Base-by-base conservation (phyloP, 2,113 vertebrate species). In the Ramphastos sulfuratus region DNA sequence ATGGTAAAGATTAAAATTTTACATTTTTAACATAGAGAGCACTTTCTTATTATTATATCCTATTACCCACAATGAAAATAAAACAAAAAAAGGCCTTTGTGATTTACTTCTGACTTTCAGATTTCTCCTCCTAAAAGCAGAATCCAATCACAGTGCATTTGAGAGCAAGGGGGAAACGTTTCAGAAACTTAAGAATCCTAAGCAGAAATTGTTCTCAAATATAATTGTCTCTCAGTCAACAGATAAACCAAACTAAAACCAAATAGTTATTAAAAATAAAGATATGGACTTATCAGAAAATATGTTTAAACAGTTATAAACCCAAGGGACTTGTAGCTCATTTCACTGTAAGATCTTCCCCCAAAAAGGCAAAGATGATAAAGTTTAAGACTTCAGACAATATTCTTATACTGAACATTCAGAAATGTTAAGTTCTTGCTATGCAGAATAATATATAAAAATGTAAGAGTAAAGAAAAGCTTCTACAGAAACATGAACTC, bases 221-320 rank as follows among this genome's bases (percentile, higher is more conserved):
- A 55, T 4, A 81, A n/a, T 31, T 77, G 12, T 39, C 44, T 63
- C 60, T 74, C 2, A 9, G 30, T 33, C 13, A 42, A 23, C 12
- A 80, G 16, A 73, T 33, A 72, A 84, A 87, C 25, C 14, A 95
- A 86, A 42, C 12, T 82, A 65, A 61, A 83, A 88, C 66, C 2
- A 90, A 81, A 55, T 21, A 23, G 1, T 16, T 77, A 28, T 52
- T 74, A 33, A 86, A 90, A 83, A n/a, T 7, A 54, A 9, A 48
- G 2, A 46, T 52, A 81, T 27, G 15, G 58, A 70, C 15, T 52
- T 9, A 72, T 21, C 7, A 55, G 14, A 77, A 95, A 82, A 67
- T 30, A 50, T 4, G 67, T 56, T 46, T 52, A 63, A 85, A 19
- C 3, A 15, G n/a, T 21, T 67, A 60, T 82, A 31, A 67, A 93